Base-by-base conservation (phyloP, 2,113 vertebrate species). In the Hypanus sabinus region DNA sequence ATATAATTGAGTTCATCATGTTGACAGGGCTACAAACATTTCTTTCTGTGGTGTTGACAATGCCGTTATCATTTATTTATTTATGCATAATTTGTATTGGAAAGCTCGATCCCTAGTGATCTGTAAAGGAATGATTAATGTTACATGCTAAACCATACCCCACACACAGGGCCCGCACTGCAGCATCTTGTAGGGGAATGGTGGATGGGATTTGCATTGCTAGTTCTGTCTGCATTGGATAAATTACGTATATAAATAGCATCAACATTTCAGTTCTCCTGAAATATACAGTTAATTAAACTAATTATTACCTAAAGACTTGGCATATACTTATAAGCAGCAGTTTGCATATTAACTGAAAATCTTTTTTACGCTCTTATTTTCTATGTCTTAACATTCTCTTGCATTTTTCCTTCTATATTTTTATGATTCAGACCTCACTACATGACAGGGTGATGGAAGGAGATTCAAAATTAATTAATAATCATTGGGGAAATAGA, bases 31-130 rank as follows among this genome's bases (percentile, higher is more conserved):
- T 93, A 55, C 68, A 93, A 75, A 93, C 24, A 75, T 71, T 73
- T 73, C 68, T 71, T 75, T 94, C 70, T 36, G 24, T 33, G 30
- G 38, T 55, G 68, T 81, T 94, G 93, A 94, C 93, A 79, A 79
- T 33, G 88, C 73, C 18, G 27, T 94, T 79, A 93, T 93, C 94
- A 94, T 81, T 93, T 93, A 94, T 94, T 94, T 93, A 93, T 94
- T 94, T 81, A 93, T 94, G 76, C 73, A 80, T 93, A 94, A 93
- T 94, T 94, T 92, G 90, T 75, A 77, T 90, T 68, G 94, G 91
- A 55, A 93, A 46, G 91, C 91, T 24, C 55, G 94, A 30, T 94
- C 76, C 88, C 24, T 30, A 65, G 88, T 81, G 88, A 73, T 81
- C 75, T 70, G 60, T 88, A 90, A 90, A 79, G 55, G 87, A 3